Conservation (phyloP, 2,888 invertebrate species). For the Galerucella pusilla region DNA sequence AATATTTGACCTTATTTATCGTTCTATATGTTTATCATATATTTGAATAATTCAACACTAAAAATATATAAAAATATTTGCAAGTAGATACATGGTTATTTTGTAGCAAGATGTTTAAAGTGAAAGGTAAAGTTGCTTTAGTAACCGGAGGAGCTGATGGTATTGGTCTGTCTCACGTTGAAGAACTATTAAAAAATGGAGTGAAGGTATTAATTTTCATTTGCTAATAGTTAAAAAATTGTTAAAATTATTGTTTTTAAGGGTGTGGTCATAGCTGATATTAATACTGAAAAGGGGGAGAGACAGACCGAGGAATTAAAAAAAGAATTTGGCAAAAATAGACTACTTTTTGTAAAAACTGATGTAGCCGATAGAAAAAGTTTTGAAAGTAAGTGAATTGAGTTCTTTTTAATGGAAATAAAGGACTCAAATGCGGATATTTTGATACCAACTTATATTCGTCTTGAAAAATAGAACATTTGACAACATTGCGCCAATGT, state of each 20-base stretch:
- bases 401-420: background rate
- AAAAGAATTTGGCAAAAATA: constrained; percentile 44
- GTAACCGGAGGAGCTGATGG: constrained; percentile 36
- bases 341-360: constrained; percentile 44
- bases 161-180: constrained; percentile 23
- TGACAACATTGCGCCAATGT: constrained; percentile 43
- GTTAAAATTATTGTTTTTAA: constrained; percentile 21
- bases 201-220: constrained; percentile 25
- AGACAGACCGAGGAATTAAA: constrained; percentile 36
- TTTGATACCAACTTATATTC: too few relatives aligned
- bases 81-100: too few relatives aligned
- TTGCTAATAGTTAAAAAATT: background rate
- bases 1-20: too few relatives aligned
- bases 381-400: constrained; percentile 40
- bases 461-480: too few relatives aligned
- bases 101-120: constrained; percentile 22
- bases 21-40: too few relatives aligned
- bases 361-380: constrained; percentile 41
- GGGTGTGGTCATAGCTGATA: constrained; percentile 48
- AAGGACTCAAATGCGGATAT: too few relatives aligned
- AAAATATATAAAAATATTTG: too few relatives aligned
- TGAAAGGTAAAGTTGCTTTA: constrained; percentile 26
- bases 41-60: too few relatives aligned
- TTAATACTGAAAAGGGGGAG: constrained; percentile 36
- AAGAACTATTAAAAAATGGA: constrained; percentile 20